These are phyloP conservation scores for Triplophysa rosa DNA, from an alignment of 2,113 vertebrate species.

Conservation along the genomic window DNA sequence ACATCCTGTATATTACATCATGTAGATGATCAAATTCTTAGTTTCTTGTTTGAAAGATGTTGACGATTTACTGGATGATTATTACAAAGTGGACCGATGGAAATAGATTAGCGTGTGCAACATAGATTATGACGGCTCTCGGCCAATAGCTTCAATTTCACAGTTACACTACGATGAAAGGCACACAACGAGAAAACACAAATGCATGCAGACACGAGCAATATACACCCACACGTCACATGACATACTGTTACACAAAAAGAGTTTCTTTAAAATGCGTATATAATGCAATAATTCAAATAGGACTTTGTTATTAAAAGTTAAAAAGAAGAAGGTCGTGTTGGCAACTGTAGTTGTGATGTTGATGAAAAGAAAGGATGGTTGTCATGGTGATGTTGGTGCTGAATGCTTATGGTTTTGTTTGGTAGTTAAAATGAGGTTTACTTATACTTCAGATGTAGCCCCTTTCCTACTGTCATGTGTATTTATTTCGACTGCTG, in stretches of 20 bases:
- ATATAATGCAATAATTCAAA: constrained; percentile 83
- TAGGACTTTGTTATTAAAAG: constrained; percentile 73
- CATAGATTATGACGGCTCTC: constrained; percentile 13
- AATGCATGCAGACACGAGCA: constrained; percentile 56
- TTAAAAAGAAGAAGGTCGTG: constrained; percentile 42
- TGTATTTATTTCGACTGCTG: constrained; percentile 55
- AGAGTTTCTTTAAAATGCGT: constrained; percentile 78
- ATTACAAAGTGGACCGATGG: constrained; percentile 8
- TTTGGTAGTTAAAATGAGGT: constrained; percentile 60
- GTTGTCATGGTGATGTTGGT: constrained; percentile 45
- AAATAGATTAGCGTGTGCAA: constrained; percentile 23
- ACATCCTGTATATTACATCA: neutral
- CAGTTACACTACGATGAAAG: neutral
- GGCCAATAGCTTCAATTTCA: constrained; percentile 21
- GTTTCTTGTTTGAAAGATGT: neutral
- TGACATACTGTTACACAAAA: constrained; percentile 53
- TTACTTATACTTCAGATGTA: constrained; percentile 28
- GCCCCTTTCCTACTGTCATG: constrained; percentile 26
- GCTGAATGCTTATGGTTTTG: constrained; percentile 42
- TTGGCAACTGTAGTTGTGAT: constrained; percentile 1
- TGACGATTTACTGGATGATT: neutral
- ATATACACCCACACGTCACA: constrained; percentile 68
- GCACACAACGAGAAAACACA: constrained; percentile 10
- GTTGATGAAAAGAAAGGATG: constrained; percentile 8
- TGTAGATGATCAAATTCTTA: neutral